Percentiles rank a stretch among this genome's conserved stretches.
phyloP scores from a whole-genome alignment of 2,113 vertebrate species.

The Corynorhinus townsendii region DNA sequence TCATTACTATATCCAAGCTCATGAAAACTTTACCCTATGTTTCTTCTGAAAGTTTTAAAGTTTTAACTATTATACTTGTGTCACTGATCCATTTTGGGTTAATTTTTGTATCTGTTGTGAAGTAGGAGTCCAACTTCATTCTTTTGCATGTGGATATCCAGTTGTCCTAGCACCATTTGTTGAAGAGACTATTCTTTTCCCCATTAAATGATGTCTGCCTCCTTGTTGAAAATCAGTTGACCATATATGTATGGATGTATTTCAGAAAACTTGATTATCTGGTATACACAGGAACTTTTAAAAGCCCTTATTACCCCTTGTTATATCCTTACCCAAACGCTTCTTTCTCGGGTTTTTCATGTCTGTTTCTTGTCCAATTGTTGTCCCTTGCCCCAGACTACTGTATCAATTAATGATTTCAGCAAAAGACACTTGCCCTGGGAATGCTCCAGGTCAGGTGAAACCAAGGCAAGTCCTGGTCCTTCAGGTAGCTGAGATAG shows the following conservation, averaged over 20 bases:
- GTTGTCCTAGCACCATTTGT: too few species aligned
- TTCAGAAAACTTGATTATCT: not conserved
- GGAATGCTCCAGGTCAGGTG: not conserved
- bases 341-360: not conserved
- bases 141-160: too few species aligned
- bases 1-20: not conserved
- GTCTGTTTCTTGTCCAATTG: not conserved
- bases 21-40: not conserved
- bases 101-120: too few species aligned
- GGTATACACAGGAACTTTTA: not conserved
- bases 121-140: too few species aligned
- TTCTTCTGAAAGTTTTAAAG: not conserved
- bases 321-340: not conserved
- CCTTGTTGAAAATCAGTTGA: not conserved
- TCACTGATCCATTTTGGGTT: not conserved
- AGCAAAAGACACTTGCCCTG: not conserved
- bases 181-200: too few species aligned
- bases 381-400: not conserved
- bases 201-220: too few species aligned
- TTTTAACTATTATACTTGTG: not conserved
- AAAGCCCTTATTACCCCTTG: not conserved
- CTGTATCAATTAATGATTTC: not conserved
- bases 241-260: not conserved
- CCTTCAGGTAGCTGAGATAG: not conserved
- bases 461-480: not conserved